These are phyloP conservation scores for Acropternis orthonyx DNA, from an alignment of 2,797 vertebrate genomes.

Conservation along the genomic window DNA sequence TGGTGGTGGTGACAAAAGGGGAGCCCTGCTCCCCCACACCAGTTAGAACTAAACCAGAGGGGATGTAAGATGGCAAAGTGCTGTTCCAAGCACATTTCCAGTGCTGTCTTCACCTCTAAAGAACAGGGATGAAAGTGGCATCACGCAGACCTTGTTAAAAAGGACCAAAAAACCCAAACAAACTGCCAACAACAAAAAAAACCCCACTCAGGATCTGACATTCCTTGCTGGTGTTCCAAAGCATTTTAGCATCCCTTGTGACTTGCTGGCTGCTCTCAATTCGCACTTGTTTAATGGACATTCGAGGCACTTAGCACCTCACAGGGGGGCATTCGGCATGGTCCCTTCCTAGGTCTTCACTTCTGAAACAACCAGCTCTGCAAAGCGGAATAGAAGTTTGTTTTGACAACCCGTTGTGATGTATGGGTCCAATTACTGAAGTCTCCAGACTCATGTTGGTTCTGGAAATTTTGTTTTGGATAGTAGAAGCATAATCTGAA, in stretches of 20 bases:
- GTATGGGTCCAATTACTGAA: constrained; percentile 26
- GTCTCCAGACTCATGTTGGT: neutral
- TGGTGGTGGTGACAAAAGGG: fast-evolving
- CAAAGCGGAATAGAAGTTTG: neutral
- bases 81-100: neutral
- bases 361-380: neutral
- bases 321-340: constrained; percentile 5
- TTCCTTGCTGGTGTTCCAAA: neutral
- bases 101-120: neutral
- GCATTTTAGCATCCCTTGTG: neutral
- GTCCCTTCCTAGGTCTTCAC: neutral
- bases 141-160: neutral
- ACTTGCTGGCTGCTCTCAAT: constrained; percentile 30
- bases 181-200: neutral
- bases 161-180: neutral
- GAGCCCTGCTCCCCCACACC: neutral
- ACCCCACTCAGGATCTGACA: neutral
- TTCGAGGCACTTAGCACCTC: constrained; percentile 45
- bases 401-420: constrained; percentile 32
- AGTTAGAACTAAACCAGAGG: neutral
- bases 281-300: constrained; percentile 26
- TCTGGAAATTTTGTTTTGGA: neutral
- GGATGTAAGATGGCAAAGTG: neutral
- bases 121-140: neutral
- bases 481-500: constrained; percentile 17